Evolutionary conservation across 2,113 vertebrate genomes (phyloP).

Genomic region (Coreoperca whiteheadi): DNA sequence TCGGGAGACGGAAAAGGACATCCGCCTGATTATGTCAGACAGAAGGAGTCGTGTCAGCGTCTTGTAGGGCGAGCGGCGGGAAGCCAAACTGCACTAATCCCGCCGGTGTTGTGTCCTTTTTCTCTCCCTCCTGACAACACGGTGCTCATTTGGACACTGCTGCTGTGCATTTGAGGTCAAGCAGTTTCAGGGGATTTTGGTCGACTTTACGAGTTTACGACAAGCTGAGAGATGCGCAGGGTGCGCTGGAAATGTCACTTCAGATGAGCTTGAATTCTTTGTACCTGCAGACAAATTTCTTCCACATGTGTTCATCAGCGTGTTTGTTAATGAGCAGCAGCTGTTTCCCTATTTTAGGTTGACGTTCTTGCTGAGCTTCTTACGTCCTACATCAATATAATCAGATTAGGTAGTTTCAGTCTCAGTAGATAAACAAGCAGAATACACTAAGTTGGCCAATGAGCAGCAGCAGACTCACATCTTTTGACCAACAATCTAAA

Average conservation of each 20-base stretch:
- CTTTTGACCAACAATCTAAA: not conserved
- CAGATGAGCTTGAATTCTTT: not conserved
- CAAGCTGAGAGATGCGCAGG: not conserved
- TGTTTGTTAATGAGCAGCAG: slow-evolving; percentile 20
- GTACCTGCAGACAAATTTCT: not conserved
- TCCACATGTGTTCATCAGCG: not conserved
- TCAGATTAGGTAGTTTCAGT: slow-evolving; percentile 41
- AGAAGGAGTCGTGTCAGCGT: slow-evolving; percentile 71
- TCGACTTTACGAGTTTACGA: slow-evolving; percentile 25
- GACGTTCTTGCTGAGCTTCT: not conserved
- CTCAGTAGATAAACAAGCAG: slow-evolving; percentile 23
- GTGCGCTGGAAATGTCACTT: not conserved
- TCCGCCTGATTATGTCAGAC: slow-evolving; percentile 73
- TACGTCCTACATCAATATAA: slow-evolving; percentile 6
- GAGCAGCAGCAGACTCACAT: not conserved
- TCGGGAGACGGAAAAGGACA: slow-evolving; percentile 66
- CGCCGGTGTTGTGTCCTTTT: slow-evolving; percentile 62
- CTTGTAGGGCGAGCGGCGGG: slow-evolving; percentile 64
- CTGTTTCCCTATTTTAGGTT: slow-evolving; percentile 4
- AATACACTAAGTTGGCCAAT: slow-evolving; percentile 5
- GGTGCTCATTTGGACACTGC: slow-evolving; percentile 84
- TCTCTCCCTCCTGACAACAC: slow-evolving; percentile 65
- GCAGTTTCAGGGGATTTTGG: slow-evolving; percentile 23
- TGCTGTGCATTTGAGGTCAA: slow-evolving; percentile 83
- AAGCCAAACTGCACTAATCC: slow-evolving; percentile 80